Evolutionary conservation across 2,888 invertebrate genomes (phyloP).

Genomic region (Drosophila atripex): DNA sequence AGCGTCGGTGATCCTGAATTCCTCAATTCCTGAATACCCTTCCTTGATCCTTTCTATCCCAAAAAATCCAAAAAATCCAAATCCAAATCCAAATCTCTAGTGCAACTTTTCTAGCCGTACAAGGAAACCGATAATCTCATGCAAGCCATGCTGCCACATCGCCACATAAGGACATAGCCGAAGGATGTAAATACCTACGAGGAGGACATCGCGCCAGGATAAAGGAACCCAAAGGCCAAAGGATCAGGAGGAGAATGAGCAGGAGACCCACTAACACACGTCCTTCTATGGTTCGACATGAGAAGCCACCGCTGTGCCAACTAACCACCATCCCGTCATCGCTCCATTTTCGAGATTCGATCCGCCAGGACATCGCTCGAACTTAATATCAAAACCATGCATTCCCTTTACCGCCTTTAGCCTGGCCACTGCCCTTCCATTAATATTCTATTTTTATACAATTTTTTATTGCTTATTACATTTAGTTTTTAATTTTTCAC

Average conservation of each 20-base stretch:
- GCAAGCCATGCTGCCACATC: slow-evolving; percentile 72
- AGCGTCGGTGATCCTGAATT: slow-evolving; percentile 74
- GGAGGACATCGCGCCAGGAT: slow-evolving; percentile 2
- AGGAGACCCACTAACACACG: slow-evolving; percentile 32
- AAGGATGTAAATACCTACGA: slow-evolving; percentile 45
- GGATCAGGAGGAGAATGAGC: slow-evolving; percentile 8
- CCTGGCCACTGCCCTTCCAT: slow-evolving; percentile 40
- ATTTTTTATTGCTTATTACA: slow-evolving; percentile 16
- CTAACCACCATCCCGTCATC: slow-evolving; percentile 35
- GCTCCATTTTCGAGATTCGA: slow-evolving; percentile 1
- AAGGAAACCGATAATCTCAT: slow-evolving; percentile 71
- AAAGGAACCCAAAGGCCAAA: slow-evolving; percentile 5
- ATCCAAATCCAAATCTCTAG: slow-evolving; percentile 13
- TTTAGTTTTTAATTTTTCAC: slow-evolving; percentile 14
- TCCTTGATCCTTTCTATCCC: not conserved
- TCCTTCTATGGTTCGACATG: slow-evolving; percentile 82
- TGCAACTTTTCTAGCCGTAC: slow-evolving; percentile 48
- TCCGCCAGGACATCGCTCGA: slow-evolving; percentile 12
- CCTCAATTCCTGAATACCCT: too few relatives aligned
- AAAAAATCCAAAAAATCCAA: slow-evolving; percentile 1
- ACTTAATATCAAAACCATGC: not conserved
- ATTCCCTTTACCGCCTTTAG: slow-evolving; percentile 13
- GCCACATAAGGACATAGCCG: slow-evolving; percentile 40
- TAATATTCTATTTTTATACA: not conserved
- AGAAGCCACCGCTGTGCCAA: slow-evolving; percentile 64